Evolutionary conservation across 2,797 vertebrate genomes (phyloP).

Genomic region (Channallabes apus): DNA sequence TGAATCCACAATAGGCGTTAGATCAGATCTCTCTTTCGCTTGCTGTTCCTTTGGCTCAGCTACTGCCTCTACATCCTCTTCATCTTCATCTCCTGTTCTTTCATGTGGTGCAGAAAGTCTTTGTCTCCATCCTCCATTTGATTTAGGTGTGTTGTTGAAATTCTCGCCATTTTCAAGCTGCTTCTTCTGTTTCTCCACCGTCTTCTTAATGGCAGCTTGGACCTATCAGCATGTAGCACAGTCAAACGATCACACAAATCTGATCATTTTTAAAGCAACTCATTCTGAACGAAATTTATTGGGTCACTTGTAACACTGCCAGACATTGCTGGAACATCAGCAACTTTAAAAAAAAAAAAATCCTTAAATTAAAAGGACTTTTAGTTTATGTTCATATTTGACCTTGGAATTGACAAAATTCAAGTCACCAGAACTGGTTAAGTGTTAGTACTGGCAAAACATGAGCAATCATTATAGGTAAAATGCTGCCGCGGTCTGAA

Average conservation of each 20-base stretch:
- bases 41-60: constrained; percentile 62
- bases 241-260: not conserved
- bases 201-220: constrained; percentile 76
- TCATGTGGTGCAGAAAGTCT: constrained; percentile 16
- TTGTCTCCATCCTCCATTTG: constrained; percentile 46
- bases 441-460: constrained; percentile 14
- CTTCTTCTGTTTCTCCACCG: constrained; percentile 71
- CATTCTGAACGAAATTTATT: not conserved
- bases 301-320: not conserved
- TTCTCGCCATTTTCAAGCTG: constrained; percentile 52
- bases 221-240: constrained; percentile 60
- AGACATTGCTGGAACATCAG: not conserved
- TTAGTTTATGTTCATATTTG: not conserved
- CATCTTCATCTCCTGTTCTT: constrained; percentile 45
- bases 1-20: constrained; percentile 72
- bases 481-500: not conserved
- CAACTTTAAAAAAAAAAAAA: too few relatives aligned
- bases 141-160: constrained; percentile 28
- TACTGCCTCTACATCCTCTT: constrained; percentile 30
- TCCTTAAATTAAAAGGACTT: not conserved
- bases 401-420: not conserved
- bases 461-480: not conserved
- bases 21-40: constrained; percentile 62
- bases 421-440: not conserved
- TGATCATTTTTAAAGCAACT: not conserved